A percentile compares a stretch with the other conserved stretches of the same genome.
These are phyloP conservation scores for Ophthalmolycus amberensis DNA, from an alignment of 2,113 vertebrate genomes.

Conservation along the genomic window DNA sequence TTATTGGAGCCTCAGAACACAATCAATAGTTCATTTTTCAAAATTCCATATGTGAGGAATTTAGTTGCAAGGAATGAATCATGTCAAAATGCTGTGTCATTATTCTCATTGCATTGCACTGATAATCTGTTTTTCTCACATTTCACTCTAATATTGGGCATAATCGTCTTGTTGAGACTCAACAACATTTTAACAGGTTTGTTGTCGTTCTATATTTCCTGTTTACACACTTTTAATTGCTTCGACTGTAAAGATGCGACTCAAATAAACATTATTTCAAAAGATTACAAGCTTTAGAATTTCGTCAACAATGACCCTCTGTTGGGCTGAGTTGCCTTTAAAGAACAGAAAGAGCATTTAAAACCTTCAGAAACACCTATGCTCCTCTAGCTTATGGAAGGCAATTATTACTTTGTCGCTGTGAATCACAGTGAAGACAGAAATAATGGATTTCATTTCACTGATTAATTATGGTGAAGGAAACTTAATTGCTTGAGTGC, in stretches of 20 bases:
- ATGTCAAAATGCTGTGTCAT: background rate
- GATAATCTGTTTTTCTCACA: background rate
- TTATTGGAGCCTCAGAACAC: background rate
- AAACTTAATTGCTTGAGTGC: slow-evolving; percentile 61
- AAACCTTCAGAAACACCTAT: slow-evolving; percentile 26
- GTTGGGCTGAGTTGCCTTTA: background rate
- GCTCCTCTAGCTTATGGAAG: slow-evolving; percentile 31
- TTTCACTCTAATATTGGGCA: background rate
- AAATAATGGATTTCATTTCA: slow-evolving; percentile 62
- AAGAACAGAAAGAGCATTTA: slow-evolving; percentile 26
- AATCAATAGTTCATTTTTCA: background rate
- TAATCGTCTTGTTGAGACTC: background rate
- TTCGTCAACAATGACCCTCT: slow-evolving; percentile 2
- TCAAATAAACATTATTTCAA: background rate
- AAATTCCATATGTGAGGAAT: background rate
- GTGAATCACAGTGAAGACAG: slow-evolving; percentile 44
- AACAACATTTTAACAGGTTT: background rate
- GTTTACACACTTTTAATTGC: background rate
- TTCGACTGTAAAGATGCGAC: background rate
- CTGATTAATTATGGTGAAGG: slow-evolving; percentile 52
- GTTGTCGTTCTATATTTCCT: background rate
- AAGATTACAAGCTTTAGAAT: background rate
- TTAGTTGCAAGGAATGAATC: background rate
- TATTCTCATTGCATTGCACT: background rate
- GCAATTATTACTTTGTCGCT: slow-evolving; percentile 38